These are phyloP conservation scores for Geothlypis trichas DNA, from an alignment of 2,113 vertebrate species.

Conservation along the genomic window DNA sequence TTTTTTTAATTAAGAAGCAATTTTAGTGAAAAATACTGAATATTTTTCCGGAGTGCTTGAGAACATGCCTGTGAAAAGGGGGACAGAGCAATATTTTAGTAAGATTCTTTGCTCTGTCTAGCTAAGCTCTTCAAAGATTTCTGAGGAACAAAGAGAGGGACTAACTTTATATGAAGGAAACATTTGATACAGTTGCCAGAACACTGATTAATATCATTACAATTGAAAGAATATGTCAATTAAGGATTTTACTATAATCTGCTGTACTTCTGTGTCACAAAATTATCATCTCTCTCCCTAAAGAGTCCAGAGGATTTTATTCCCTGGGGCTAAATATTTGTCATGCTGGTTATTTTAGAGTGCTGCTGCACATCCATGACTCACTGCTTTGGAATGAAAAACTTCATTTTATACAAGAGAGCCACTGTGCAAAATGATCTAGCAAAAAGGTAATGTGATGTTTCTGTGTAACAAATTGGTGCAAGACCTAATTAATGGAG, in stretches of 20 bases:
- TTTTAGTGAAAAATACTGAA: not conserved
- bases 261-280: not conserved
- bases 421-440: not conserved
- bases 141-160: not conserved
- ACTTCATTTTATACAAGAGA: not conserved
- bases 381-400: not conserved
- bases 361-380: not conserved
- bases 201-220: not conserved
- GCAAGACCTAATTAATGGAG: not conserved
- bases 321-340: not conserved
- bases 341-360: not conserved
- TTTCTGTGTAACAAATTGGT: not conserved
- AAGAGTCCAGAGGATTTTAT: not conserved
- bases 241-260: not conserved
- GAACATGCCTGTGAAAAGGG: not conserved
- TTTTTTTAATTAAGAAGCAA: not conserved
- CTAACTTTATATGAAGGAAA: not conserved
- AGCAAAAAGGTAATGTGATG: not conserved
- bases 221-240: not conserved
- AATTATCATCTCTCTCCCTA: not conserved
- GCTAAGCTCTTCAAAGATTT: not conserved
- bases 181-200: not conserved
- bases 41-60: not conserved
- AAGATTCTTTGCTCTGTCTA: not conserved
- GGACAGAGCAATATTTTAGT: not conserved